Conservation (phyloP, 1,140 invertebrate genomes). For the Drosophila subpulchrella region DNA sequence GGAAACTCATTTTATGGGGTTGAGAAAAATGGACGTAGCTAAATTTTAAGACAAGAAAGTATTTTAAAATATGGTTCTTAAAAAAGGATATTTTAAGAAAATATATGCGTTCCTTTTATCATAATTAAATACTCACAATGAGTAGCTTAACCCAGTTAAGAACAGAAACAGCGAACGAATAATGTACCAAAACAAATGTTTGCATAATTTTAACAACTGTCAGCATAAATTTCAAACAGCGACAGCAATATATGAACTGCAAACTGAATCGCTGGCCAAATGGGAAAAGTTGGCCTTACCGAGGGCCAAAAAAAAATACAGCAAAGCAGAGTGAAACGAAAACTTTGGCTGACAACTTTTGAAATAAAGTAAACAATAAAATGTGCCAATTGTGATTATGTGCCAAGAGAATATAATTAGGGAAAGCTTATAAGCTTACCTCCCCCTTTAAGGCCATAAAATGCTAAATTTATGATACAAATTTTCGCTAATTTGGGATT, state of each 20-base stretch:
- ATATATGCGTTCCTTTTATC: neutral
- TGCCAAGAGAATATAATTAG: conserved; percentile 68
- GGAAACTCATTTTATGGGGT: neutral
- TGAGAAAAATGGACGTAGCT: neutral
- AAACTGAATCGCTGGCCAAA: conserved; percentile 55
- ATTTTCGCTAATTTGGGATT: conserved; percentile 15
- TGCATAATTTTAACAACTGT: conserved; percentile 66
- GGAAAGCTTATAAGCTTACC: conserved; percentile 20
- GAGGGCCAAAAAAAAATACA: conserved; percentile 52
- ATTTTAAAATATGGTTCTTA: too few relatives aligned
- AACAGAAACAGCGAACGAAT: neutral
- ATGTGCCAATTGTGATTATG: conserved; percentile 72
- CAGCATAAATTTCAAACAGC: conserved; percentile 57
- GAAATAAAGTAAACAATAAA: conserved; percentile 74
- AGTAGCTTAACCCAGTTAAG: conserved; percentile 8
- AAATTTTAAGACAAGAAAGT: neutral
- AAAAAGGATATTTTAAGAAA: too few relatives aligned
- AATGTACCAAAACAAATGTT: conserved; percentile 24
- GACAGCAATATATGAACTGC: conserved; percentile 55
- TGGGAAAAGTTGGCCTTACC: conserved; percentile 57
- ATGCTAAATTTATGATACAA: conserved; percentile 38
- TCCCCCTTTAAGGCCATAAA: conserved; percentile 20
- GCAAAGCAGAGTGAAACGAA: neutral
- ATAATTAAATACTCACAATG: neutral
- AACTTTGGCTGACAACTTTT: conserved; percentile 49